Evolutionary conservation across 2,113 vertebrate species (phyloP).

Genomic region (Penelope pileata): DNA sequence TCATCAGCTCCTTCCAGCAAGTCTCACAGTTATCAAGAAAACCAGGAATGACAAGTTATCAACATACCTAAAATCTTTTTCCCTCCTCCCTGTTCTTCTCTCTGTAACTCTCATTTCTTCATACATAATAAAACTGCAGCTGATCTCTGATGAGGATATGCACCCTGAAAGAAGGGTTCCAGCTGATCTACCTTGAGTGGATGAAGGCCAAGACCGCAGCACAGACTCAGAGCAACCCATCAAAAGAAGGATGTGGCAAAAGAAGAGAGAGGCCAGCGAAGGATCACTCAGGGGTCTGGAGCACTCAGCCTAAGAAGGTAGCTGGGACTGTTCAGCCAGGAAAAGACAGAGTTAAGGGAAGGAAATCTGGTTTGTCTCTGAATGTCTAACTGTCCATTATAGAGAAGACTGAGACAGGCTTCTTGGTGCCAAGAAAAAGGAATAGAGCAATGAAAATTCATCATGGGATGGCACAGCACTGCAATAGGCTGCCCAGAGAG

Average conservation of each 20-base stretch:
- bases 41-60: neutral
- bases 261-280: neutral
- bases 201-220: fast-evolving
- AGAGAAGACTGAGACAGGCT: neutral
- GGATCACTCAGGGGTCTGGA: neutral
- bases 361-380: neutral
- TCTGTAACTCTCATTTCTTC: neutral
- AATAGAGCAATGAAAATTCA: neutral
- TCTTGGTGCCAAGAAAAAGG: neutral
- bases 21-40: neutral
- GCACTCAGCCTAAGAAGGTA: neutral
- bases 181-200: neutral
- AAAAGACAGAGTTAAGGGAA: neutral
- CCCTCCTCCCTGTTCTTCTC: neutral
- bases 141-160: neutral
- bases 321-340: neutral
- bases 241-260: neutral
- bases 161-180: neutral
- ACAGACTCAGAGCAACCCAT: fast-evolving
- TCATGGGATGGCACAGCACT: neutral
- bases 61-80: neutral
- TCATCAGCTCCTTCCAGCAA: neutral
- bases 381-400: neutral
- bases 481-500: neutral
- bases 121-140: neutral